These are phyloP conservation scores for Agrotis exclamationis DNA, from an alignment of 2,888 invertebrate species.

Conservation along the genomic window DNA sequence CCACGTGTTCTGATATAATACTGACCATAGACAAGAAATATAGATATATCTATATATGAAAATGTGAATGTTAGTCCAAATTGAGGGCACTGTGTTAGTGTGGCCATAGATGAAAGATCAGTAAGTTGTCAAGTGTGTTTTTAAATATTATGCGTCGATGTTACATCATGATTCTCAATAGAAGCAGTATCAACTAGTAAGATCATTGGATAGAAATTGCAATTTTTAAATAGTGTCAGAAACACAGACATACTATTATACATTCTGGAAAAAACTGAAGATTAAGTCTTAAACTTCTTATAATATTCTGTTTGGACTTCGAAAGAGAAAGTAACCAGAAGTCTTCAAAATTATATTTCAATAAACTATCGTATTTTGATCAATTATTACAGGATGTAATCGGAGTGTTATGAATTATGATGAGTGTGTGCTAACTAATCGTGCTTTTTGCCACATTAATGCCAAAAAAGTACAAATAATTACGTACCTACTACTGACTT, in stretches of 20 bases:
- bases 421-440: too few relatives aligned
- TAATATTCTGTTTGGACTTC: too few relatives aligned
- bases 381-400: too few relatives aligned
- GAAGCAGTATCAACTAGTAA: not conserved
- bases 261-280: not conserved
- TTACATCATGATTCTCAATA: conserved; percentile 10
- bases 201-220: not conserved
- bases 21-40: not conserved
- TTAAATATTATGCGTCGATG: conserved; percentile 14
- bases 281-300: too few relatives aligned
- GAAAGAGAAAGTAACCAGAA: too few relatives aligned
- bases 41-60: not conserved
- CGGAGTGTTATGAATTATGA: too few relatives aligned
- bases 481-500: not conserved
- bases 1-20: not conserved
- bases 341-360: too few relatives aligned
- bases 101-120: conserved; percentile 40
- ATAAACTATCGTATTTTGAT: too few relatives aligned
- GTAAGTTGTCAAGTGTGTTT: conserved; percentile 38
- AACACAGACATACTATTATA: too few relatives aligned
- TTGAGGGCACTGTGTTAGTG: conserved; percentile 44
- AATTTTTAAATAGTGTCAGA: too few relatives aligned
- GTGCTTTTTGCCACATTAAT: conserved; percentile 3
- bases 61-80: conserved; percentile 31
- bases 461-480: conserved; percentile 13